A percentile compares a stretch with the other conserved stretches of the same genome.
Evolutionary conservation across 2,888 invertebrate genomes (phyloP).

Genomic region (Aspidapion aeneum): DNA sequence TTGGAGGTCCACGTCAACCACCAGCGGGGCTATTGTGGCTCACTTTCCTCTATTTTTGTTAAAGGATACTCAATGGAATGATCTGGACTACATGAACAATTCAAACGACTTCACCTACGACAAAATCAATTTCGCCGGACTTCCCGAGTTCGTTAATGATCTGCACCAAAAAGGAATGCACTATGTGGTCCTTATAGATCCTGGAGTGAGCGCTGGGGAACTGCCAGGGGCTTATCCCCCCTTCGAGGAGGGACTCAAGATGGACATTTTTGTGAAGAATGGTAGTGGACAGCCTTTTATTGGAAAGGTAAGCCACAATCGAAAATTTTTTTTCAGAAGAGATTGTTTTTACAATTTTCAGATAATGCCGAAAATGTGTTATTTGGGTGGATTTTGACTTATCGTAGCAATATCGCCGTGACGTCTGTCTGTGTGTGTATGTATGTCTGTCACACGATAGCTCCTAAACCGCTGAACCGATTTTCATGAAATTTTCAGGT

Average conservation of each 20-base stretch:
- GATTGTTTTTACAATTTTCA: too few relatives aligned
- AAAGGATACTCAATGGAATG: constrained; percentile 78
- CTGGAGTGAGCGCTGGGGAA: constrained; percentile 72
- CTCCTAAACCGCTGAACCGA: too few relatives aligned
- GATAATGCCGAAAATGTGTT: too few relatives aligned
- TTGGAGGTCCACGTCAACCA: too few relatives aligned
- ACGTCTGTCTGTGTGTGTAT: too few relatives aligned
- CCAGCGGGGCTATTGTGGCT: too few relatives aligned
- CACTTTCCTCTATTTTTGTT: constrained; percentile 11
- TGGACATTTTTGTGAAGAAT: constrained; percentile 73
- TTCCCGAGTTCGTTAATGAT: constrained; percentile 66
- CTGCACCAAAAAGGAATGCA: constrained; percentile 70
- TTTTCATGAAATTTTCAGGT: too few relatives aligned
- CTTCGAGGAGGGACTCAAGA: constrained; percentile 68
- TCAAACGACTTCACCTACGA: constrained; percentile 79
- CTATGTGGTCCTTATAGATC: constrained; percentile 71
- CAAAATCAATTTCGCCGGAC: constrained; percentile 55
- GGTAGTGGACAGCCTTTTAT: constrained; percentile 60
- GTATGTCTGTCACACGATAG: too few relatives aligned
- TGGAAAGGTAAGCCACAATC: constrained; percentile 70
- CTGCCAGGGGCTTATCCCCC: constrained; percentile 66
- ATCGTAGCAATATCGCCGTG: too few relatives aligned
- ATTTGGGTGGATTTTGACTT: too few relatives aligned
- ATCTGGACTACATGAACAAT: constrained; percentile 79
- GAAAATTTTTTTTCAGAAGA: too few relatives aligned